Evolutionary conservation across 2,797 vertebrate species (phyloP), one percentile per base, ranked within the genome.

Genomic region (Gallinago stenura): DNA sequence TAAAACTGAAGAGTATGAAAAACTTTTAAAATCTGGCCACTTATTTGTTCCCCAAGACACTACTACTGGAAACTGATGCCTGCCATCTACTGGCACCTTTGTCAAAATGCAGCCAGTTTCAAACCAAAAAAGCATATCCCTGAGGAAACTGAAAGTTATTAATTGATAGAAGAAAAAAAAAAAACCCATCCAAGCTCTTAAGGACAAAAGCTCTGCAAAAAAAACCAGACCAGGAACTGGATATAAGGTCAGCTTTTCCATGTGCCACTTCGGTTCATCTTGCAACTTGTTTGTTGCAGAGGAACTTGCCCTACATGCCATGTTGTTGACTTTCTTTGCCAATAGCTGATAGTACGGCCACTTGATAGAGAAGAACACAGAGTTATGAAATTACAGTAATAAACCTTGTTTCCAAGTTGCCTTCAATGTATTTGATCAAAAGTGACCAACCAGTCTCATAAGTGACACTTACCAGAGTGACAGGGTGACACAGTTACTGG

Each of bases 61-160:
- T 22, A 2, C 24, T n/a, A 28, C 45, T 72, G 3, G 25, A 88
- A 91, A 85, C 30, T 4, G 12, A 24, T 65, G 93, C 65, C 95
- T 94, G 96, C 96, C 96, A 96, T 70, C 96, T 96, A 78, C 94
- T 81, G 96, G 94, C 72, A 39, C 20, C 43, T 78, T 53, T 20
- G 82, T 83, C 84, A 39, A 96, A 87, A 39, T 11, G 68, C 96
- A 91, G 31, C 5, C 45, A 6, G 12, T 57, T 87, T 85, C 30
- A n/a, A 62, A 19, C 5, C 28, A 39, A 69, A 85, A 75, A n/a
- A 1, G 2, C 37, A 2, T 22, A 24, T 61, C n/a, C 62, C 31
- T 4, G 14, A 25, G 58, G 30, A 41, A 35, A 39, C 21, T 60
- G 11, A 0, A 46, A 62, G 54, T 53, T 72, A 25, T 12, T 26